Evolutionary conservation across 2,797 vertebrate species (phyloP), one percentile per base, ranked within the genome.

Genomic region (Epinephelus awoara): DNA sequence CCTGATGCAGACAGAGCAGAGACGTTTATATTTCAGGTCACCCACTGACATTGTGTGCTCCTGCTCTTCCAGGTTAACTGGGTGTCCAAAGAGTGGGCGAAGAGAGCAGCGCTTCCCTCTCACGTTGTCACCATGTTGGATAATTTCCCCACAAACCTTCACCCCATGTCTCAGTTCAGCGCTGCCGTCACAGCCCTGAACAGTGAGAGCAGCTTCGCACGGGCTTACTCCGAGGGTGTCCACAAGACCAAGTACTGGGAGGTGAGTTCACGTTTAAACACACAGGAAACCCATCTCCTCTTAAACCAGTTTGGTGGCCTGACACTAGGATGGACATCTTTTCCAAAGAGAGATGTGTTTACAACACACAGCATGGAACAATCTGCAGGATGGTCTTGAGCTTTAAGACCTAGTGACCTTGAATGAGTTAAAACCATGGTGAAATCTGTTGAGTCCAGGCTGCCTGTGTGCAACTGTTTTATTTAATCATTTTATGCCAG

Each of bases 131-230:
- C 97, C 86, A 99, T 99, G 97, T 85, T 99, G 94, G 98, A 99
- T 89, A 99, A 99, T 85, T 98, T 99, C 91, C 98, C 98, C 81
- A 99, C 95, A 88, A 99, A 98, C 92, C 95, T 99, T 68, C 98
- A 99, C 91, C 98, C 98, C 82, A 98, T 99, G 98, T 98, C 98
- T 76, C 98, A 99, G 94, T 96, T 99, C 88, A 99, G 98, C 8
- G 97, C 98, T 0, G 97, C 98, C 44, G 86, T 99, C 89, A 99
- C 97, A 0, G 98, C 98, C 19, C 96, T 99, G 91, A 99, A 98
- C 94, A 99, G 98, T 13, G 98, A 99, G 93, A 99, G 98, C 94
- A 96, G 91, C 78, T 99, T 99, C 44, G 97, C 97, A 0, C 96
- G 96, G 10, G 97, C 97, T 5, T 99, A 99, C 71, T 95, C 97